A percentile compares a stretch with the other conserved stretches of the same genome.
Evolutionary conservation across 2,113 vertebrate species (phyloP).

Genomic region (Cettia cetti): DNA sequence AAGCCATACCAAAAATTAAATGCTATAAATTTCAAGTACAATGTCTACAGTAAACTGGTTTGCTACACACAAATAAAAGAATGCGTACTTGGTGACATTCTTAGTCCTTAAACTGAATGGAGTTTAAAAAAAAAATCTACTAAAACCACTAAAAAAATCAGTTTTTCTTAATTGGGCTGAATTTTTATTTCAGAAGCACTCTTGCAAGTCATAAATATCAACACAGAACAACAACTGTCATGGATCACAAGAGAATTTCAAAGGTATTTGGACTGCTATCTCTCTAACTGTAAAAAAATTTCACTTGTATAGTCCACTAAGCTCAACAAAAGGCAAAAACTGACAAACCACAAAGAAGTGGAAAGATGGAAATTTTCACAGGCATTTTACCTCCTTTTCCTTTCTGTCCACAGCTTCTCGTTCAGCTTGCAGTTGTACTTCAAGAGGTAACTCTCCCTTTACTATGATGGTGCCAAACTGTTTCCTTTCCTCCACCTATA

Average conservation of each 20-base stretch:
- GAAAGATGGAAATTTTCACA: background rate
- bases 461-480: conserved; percentile 75
- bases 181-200: background rate
- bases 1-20: background rate
- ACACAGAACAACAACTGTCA: background rate
- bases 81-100: background rate
- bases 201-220: background rate
- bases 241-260: background rate
- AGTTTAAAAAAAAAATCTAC: too few species aligned
- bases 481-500: conserved; percentile 83
- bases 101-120: background rate
- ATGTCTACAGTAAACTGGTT: background rate
- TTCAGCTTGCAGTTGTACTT: conserved; percentile 91
- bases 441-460: conserved; percentile 79
- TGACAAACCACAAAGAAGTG: background rate
- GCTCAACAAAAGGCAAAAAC: background rate
- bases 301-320: background rate
- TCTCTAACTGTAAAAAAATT: background rate
- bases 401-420: conserved; percentile 95
- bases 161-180: background rate
- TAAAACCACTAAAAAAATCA: background rate
- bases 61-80: background rate
- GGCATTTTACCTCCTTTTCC: conserved; percentile 89
- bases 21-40: background rate
- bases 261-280: background rate